Evolutionary conservation across 92 coral and sea anemone genomes (phyloP), one percentile per base, ranked within the genome.

Genomic region (Heteractis magnifica): DNA sequence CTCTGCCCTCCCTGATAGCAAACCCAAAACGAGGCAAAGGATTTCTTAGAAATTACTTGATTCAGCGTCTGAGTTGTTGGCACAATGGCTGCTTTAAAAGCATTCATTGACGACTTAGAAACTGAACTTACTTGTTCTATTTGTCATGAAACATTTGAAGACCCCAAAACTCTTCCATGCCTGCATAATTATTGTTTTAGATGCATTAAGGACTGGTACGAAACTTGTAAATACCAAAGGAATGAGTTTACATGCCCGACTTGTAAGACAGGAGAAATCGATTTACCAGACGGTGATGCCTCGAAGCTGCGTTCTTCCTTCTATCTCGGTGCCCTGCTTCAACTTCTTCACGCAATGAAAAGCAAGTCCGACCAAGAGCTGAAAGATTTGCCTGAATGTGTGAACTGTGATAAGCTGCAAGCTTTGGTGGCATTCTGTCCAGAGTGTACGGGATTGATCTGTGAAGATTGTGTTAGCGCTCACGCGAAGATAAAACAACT

Each of bases 361-460:
- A 74, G 78, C 44, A 74, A n/a, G 10, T 15, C 78, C 3, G 56
- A 74, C 11, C 11, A 68, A 10, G 48, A 68, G 18, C 50, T 8
- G 23, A 68, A 68, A 48, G 23, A 15, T 49, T 51, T 49, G 19
- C 58, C 78, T 16, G 56, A 74, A 6, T 74, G 78, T 49, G 78
- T 12, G 23, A 49, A 55, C 10, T 74, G 78, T 49, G 55, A 74
- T 12, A 51, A 74, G 19, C 19, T 19, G 8, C 55, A n/a, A 16
- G 56, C 16, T 15, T 49, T 74, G 56, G 78, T 49, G 19, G 78
- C 78, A 0, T 85, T 78, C 41, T 85, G 88, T 58, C 81, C 81
- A 23, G 84, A 56, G 4, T 85, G 88, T 41, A 77, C 48, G 34
- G 55, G 55, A 20, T 68, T 85, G 51, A 49, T 85, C n/a, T 85